Evolutionary conservation across 2,113 vertebrate genomes (phyloP).

Genomic region (Marmota flaviventris): DNA sequence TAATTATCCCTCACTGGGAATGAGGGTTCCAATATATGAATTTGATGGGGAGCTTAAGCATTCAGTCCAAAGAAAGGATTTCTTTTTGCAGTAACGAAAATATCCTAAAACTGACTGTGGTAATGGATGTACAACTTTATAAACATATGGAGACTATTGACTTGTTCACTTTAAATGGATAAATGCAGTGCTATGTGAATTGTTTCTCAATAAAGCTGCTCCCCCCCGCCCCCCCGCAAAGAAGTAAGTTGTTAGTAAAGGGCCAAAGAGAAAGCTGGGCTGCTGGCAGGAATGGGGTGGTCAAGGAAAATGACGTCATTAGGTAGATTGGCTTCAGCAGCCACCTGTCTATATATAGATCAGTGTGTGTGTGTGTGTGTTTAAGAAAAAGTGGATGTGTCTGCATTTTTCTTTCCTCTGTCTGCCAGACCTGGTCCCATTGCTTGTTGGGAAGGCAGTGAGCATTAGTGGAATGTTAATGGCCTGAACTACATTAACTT

Average conservation of each 20-base stretch:
- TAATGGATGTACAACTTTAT: background rate
- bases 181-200: background rate
- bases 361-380: no score
- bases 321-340: background rate
- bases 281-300: no score
- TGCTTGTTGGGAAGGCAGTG: slow-evolving; percentile 49
- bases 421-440: background rate
- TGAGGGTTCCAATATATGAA: background rate
- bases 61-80: background rate
- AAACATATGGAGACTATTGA: background rate
- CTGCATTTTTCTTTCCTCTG: background rate
- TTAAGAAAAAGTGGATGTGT: background rate
- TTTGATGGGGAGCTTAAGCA: background rate
- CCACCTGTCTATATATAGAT: background rate
- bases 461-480: slow-evolving; percentile 71
- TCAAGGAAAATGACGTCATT: background rate
- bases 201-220: background rate
- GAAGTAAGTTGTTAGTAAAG: background rate
- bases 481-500: slow-evolving; percentile 61
- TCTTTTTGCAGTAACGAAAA: background rate
- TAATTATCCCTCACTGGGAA: background rate
- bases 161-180: background rate
- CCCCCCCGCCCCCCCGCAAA: background rate
- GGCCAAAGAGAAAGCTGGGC: background rate
- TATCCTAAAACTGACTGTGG: background rate